Percentiles rank a stretch among this genome's conserved stretches.
These are phyloP conservation scores for Arctia plantaginis DNA, from an alignment of 2,888 invertebrate genomes.

Conservation along the genomic window DNA sequence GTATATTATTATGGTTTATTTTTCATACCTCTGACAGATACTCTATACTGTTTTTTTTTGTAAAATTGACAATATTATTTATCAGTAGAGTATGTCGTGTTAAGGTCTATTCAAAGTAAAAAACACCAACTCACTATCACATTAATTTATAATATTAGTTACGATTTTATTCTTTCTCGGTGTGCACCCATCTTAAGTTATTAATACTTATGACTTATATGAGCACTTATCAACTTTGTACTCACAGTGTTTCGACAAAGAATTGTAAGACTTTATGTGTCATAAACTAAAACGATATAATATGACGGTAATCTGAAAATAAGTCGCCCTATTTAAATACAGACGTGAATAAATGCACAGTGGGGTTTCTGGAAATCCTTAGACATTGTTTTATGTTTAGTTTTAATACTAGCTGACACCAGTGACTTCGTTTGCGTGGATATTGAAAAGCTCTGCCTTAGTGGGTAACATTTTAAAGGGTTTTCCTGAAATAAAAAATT, in stretches of 20 bases:
- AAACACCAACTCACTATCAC: background rate
- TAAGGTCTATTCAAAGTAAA: too few species aligned
- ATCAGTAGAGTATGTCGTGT: too few species aligned
- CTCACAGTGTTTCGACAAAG: slow-evolving; percentile 31
- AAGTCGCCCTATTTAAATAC: background rate
- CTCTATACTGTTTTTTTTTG: too few species aligned
- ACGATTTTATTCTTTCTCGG: background rate
- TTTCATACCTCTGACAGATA: too few species aligned
- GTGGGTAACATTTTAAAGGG: too few species aligned
- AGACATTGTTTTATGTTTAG: background rate
- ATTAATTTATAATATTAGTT: background rate
- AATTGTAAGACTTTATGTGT: slow-evolving; percentile 15
- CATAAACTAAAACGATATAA: slow-evolving; percentile 12
- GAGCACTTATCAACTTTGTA: slow-evolving; percentile 40
- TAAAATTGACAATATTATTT: too few species aligned
- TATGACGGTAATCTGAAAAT: slow-evolving; percentile 14
- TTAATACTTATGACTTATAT: slow-evolving; percentile 36
- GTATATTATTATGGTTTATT: too few species aligned
- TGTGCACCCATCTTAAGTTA: slow-evolving; percentile 30
- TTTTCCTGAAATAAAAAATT: too few species aligned
- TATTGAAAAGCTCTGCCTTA: too few species aligned
- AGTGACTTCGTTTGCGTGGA: too few species aligned
- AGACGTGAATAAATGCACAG: background rate
- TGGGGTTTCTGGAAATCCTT: background rate
- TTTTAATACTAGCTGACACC: too few species aligned